A percentile compares a stretch with the other conserved stretches of the same genome.
phyloP scores from a whole-genome alignment of 2,113 vertebrate species.

The Tragelaphus strepsiceros region DNA sequence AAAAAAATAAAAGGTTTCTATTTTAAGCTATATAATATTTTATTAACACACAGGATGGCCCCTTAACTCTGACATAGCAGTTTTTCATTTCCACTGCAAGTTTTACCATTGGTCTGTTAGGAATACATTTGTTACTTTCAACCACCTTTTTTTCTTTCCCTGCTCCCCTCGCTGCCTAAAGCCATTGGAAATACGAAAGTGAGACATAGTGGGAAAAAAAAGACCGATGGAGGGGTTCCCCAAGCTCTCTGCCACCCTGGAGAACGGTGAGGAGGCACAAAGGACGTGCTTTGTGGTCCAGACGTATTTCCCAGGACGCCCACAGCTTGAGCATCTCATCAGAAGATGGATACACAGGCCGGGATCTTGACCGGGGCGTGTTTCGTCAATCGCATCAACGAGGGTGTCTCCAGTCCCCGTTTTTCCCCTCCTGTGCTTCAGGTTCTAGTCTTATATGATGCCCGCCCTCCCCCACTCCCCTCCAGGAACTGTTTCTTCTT shows the following conservation, averaged over 20 bases:
- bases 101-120: background rate
- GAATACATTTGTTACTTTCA: background rate
- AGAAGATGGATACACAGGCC: rapidly evolving
- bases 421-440: background rate
- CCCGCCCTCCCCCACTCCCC: too few species aligned
- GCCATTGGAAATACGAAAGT: background rate
- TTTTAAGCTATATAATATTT: background rate
- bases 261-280: background rate
- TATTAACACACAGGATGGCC: background rate
- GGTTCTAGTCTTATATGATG: rapidly evolving
- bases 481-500: background rate
- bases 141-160: background rate
- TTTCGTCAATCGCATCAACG: rapidly evolving
- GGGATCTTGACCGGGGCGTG: rapidly evolving
- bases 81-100: background rate
- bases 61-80: background rate
- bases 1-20: background rate
- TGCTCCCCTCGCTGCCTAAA: background rate
- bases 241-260: background rate
- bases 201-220: background rate
- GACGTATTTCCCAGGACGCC: rapidly evolving
- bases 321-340: background rate
- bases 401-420: rapidly evolving
- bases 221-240: background rate
- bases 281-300: background rate